Conservation (phyloP, 2,888 invertebrate genomes). For the Erebia palarica region DNA sequence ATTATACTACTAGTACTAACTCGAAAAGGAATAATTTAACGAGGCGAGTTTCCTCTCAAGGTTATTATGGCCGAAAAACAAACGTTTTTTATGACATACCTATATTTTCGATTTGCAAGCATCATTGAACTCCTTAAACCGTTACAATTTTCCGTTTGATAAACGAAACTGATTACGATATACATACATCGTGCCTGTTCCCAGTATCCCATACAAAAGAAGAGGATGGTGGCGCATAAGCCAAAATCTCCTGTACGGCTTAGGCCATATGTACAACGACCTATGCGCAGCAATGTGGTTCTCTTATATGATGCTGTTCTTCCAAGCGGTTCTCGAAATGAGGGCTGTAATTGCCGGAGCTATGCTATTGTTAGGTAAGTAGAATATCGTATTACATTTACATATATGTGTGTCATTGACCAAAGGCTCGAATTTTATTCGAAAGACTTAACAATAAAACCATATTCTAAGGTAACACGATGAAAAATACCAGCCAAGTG, state of each 20-base stretch:
- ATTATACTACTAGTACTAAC: no score
- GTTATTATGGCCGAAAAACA: no score
- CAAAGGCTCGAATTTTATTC: constrained; percentile 11
- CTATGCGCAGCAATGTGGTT: constrained; percentile 98
- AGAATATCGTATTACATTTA: constrained; percentile 21
- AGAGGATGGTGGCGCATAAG: constrained; percentile 64
- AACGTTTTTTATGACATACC: no score
- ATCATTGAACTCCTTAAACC: no score
- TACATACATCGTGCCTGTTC: constrained; percentile 1
- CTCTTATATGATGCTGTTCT: constrained; percentile 94
- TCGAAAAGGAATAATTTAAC: no score
- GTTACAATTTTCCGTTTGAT: no score
- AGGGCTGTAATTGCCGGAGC: constrained; percentile 82
- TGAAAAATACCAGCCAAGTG: background rate
- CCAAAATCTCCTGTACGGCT: constrained; percentile 81
- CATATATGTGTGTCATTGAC: constrained; percentile 15
- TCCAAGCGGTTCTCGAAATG: constrained; percentile 84
- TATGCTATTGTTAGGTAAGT: constrained; percentile 86
- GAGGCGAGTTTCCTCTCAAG: no score
- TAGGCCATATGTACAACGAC: constrained; percentile 97
- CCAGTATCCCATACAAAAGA: constrained; percentile 59
- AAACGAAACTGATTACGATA: no score
- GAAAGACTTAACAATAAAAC: background rate
- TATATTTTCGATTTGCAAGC: no score
- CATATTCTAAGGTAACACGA: background rate